Base-by-base conservation (phyloP, 2,888 invertebrate species). In the Thera britannica region DNA sequence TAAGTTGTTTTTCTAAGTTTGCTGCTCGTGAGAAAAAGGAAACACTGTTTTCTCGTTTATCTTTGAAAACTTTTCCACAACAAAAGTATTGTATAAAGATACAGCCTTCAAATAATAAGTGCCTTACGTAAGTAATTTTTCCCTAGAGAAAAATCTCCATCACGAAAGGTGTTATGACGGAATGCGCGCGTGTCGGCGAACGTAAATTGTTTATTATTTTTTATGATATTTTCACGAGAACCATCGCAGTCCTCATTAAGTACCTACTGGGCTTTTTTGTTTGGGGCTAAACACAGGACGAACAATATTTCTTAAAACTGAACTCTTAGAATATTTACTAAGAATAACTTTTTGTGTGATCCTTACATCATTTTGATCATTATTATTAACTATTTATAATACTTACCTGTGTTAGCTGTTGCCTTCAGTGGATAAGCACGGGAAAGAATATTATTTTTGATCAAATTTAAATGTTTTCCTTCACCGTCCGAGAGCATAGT, bases 191-290 rank as follows among this genome's bases (percentile, higher is more conserved):
- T 92, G 93, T 90, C 90, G 79, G 73, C 65, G 93, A 92, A 93
- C 87, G 85, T 90, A 92, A 92, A 92, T 92, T 92, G 92, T 91
- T 89, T 91, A 92, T 92, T 93, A 92, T 92, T 91, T 92, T 92
- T 93, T 92, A 92, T 88, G 90, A 83, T 82, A 83, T 88, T 90
- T 90, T 88, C 89, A 89, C 83, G 85, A 83, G 83, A 83, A 82
- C 79, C 83, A 85, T 81, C 81, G 78, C 79, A 76, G 75, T 78
- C 74, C 82, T 84, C 87, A 85, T 87, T 89, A 87, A 79, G 73
- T 65, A 65, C n/a, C n/a, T n/a, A n/a, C 41, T 48, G 60, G 63
- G 49, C 48, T 58, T 60, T 63, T 65, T 65, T 64, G 57, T 57
- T 51, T 38, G 57, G 44, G 64, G 51, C 51, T 59, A 55, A 65